Conservation (phyloP, 2,113 vertebrate genomes). For the Helogale parvula region DNA sequence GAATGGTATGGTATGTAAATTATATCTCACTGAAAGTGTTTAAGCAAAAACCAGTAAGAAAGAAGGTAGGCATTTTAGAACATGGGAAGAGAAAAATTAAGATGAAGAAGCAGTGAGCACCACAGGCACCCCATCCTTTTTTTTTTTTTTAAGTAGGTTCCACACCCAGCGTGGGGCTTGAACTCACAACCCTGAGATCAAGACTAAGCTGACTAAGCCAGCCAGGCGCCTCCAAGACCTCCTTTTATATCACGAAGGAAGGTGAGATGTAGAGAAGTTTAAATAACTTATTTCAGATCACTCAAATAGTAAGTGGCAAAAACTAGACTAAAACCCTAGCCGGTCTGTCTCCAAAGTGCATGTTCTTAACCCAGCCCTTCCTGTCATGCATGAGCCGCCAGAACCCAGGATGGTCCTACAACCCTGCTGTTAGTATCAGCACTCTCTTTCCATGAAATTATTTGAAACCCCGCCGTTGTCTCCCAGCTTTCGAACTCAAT, state of each 20-base stretch:
- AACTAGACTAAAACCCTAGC: neutral
- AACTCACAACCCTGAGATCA: neutral
- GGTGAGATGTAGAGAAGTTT: neutral
- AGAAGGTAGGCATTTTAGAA: neutral
- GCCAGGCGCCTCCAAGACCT: neutral
- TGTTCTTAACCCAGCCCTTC: neutral
- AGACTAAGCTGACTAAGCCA: neutral
- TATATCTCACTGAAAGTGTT: neutral
- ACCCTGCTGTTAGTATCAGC: neutral
- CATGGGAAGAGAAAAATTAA: neutral
- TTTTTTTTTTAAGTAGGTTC: neutral
- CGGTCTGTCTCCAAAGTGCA: neutral
- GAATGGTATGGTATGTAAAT: neutral
- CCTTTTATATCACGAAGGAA: neutral
- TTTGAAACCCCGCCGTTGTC: neutral
- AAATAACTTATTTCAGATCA: slow-evolving; percentile 19
- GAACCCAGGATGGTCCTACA: neutral
- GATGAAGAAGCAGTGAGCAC: neutral
- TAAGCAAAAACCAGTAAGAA: slow-evolving; percentile 16
- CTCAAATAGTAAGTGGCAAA: slow-evolving; percentile 24
- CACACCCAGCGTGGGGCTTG: neutral
- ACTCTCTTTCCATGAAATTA: neutral
- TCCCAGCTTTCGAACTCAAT: slow-evolving; percentile 34
- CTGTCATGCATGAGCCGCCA: neutral
- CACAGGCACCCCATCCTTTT: neutral